Conservation (phyloP, 2,797 vertebrate genomes). For the Pelodytes ibericus region DNA sequence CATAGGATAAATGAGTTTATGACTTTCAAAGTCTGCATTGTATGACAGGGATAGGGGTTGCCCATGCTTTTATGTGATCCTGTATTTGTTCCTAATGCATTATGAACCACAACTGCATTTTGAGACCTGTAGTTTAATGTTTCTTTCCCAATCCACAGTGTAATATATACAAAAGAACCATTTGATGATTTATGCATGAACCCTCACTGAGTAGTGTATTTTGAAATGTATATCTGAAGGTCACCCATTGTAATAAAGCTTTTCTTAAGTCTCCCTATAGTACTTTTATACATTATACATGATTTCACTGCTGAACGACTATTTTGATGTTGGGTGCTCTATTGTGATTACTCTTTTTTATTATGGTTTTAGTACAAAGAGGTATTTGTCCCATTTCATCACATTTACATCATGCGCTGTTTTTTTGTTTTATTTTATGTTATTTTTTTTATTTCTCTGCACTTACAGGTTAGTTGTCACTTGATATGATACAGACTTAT, state of each 20-base stretch:
- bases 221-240: constrained; percentile 43
- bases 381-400: constrained; percentile 45
- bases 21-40: not conserved
- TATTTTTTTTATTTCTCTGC: constrained; percentile 34
- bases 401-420: constrained; percentile 25
- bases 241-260: constrained; percentile 24
- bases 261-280: constrained; percentile 15
- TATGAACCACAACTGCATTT: not conserved
- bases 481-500: constrained; percentile 40
- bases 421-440: constrained; percentile 45
- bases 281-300: constrained; percentile 29
- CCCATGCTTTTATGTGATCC: not conserved
- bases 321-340: constrained; percentile 34
- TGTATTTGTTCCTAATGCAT: not conserved
- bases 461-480: constrained; percentile 35
- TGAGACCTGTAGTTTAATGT: not conserved
- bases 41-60: constrained; percentile 1
- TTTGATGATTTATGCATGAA: constrained; percentile 26
- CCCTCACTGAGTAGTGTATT: constrained; percentile 13
- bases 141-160: not conserved
- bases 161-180: not conserved
- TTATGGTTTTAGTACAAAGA: constrained; percentile 29
- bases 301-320: constrained; percentile 20
- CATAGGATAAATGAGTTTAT: constrained; percentile 6
- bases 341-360: constrained; percentile 35